Conservation (phyloP, 2,113 vertebrate species). For the Mus pahari region DNA sequence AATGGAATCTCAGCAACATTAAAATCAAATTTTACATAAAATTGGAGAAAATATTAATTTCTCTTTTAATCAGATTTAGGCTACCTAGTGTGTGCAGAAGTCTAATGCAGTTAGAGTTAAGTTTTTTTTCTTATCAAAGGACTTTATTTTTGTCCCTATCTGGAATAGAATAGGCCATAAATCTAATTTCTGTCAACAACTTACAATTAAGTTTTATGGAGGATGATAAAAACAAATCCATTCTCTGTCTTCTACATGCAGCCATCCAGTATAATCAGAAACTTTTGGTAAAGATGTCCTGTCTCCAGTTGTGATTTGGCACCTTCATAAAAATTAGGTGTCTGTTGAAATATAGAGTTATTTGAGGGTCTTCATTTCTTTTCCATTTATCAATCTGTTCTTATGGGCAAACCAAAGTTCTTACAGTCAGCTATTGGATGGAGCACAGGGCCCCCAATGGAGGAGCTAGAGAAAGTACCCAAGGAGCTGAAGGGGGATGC, state of each 20-base stretch:
- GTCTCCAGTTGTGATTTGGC: neutral
- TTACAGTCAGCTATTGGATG: too few relatives aligned
- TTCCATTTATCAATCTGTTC: neutral
- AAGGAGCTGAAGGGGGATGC: too few relatives aligned
- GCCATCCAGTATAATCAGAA: neutral
- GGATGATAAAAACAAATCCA: neutral
- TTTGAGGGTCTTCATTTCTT: neutral
- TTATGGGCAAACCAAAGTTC: accelerated
- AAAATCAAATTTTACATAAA: neutral
- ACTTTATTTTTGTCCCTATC: conserved; percentile 58
- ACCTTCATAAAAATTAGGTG: neutral
- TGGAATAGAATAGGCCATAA: conserved; percentile 56
- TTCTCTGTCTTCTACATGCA: neutral
- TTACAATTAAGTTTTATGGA: neutral
- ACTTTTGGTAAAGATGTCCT: neutral
- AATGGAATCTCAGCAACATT: neutral
- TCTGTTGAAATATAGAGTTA: neutral
- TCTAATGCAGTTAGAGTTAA: neutral
- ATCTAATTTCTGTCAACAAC: conserved; percentile 65
- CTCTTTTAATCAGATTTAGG: neutral
- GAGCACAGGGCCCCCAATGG: too few relatives aligned
- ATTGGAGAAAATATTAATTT: neutral
- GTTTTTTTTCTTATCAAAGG: conserved; percentile 52
- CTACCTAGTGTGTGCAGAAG: neutral
- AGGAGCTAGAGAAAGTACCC: too few relatives aligned